Base-by-base conservation (phyloP, 2,888 invertebrate species). In the Watsonalla binaria region DNA sequence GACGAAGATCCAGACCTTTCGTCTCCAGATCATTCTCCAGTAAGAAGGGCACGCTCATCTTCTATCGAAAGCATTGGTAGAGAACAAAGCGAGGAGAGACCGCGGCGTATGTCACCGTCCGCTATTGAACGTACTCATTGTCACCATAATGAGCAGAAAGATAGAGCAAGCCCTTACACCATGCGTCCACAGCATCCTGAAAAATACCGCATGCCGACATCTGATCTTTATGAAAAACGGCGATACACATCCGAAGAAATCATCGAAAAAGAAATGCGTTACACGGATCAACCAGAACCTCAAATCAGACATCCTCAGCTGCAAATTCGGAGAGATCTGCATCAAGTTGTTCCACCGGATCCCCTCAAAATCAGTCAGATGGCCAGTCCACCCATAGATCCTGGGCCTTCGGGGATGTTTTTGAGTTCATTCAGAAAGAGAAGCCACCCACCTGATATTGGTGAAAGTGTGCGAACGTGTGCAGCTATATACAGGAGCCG, bases 311-410 rank as follows among this genome's bases (percentile, higher is more conserved):
- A 90, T 72, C 93, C 93, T 11, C 92, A 93, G 68, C 78, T 96
- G 46, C 96, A 96, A 74, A 96, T 96, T 54, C 92, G 96, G 51
- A 90, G 96, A 74, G 96, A 96, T 75, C 87, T 96, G 46, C 93
- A 95, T 67, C 92, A 92, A 78, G 86, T 92, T 46, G 79, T 72
- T 45, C 89, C 88, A 45, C 78, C 82, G 6, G 86, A 91, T 59
- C 74, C 84, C 6, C 63, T 81, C 7, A 87, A 89, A 65, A 78
- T 89, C 51, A 76, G 76, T 49, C 86, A 83, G 66, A 74, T 92
- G 63, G 76, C 86, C 51, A 89, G 85, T 67, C 78, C 90, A 13
- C 76, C 91, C 53, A 86, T 92, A 60, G 87, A 90, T 46, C 83
- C 90, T 15, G 86, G 88, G 59, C 84, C 87, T 62, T 82, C 88